Conservation (phyloP, 37 sponge, comb jelly and placozoan species). For the Haliclona indistincta region DNA sequence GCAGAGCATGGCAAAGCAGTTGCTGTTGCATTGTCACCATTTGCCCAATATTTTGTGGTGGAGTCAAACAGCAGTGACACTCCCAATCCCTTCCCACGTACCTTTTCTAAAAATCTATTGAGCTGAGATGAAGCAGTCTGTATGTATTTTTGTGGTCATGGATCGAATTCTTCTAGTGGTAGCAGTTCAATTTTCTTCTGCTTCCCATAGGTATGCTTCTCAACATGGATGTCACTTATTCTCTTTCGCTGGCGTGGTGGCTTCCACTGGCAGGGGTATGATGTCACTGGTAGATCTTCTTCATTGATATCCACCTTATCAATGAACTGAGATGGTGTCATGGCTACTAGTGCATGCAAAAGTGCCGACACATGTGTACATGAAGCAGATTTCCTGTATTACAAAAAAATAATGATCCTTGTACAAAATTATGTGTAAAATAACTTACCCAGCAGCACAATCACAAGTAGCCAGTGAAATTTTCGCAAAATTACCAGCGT, state of each 20-base stretch:
- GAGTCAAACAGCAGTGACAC: constrained; percentile 1
- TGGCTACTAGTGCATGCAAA: constrained; percentile 15
- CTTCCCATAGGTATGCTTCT: constrained; percentile 29
- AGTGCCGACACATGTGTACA: constrained; percentile 31
- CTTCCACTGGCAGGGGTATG: constrained; percentile 29
- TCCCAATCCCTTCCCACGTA: not conserved
- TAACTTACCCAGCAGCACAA: constrained; percentile 26
- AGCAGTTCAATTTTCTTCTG: constrained; percentile 3
- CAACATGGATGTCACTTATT: constrained; percentile 6
- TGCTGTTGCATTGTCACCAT: too few relatives aligned
- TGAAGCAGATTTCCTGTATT: constrained; percentile 27
- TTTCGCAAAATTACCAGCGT: not conserved
- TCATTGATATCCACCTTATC: not conserved
- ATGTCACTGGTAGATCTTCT: constrained; percentile 29
- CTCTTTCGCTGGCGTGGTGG: constrained; percentile 10
- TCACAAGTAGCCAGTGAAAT: constrained; percentile 11
- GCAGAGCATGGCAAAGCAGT: not conserved
- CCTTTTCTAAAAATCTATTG: not conserved
- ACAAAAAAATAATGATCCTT: not conserved
- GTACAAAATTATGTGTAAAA: not conserved
- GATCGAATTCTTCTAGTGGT: constrained; percentile 28
- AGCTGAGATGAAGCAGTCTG: not conserved
- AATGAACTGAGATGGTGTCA: not conserved
- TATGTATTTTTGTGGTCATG: constrained; percentile 14
- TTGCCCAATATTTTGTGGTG: not conserved